Evolutionary conservation across 1,140 invertebrate species (phyloP).

Genomic region (Melitaea cinxia): DNA sequence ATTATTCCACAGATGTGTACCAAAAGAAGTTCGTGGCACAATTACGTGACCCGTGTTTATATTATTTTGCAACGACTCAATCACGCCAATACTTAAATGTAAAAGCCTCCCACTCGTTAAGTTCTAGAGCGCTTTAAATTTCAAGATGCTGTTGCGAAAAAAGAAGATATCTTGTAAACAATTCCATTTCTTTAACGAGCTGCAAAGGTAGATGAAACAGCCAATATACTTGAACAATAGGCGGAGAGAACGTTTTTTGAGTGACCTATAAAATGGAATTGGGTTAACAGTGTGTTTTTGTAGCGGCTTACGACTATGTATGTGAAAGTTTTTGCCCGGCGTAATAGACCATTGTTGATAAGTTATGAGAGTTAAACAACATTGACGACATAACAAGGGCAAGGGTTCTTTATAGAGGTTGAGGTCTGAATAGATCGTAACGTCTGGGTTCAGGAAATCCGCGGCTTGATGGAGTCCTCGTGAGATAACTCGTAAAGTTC

Average conservation of each 20-base stretch:
- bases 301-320: conserved; percentile 39
- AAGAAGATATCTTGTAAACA: conserved; percentile 37
- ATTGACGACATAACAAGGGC: conserved; percentile 38
- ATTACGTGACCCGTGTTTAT: conserved; percentile 28
- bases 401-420: conserved; percentile 42
- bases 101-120: conserved; percentile 13
- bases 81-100: conserved; percentile 10
- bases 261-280: conserved; percentile 54
- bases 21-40: conserved; percentile 17
- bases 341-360: conserved; percentile 61
- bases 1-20: conserved; percentile 12
- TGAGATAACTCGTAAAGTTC: conserved; percentile 44
- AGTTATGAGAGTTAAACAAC: conserved; percentile 55
- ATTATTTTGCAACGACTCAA: conserved; percentile 23
- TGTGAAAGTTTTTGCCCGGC: conserved; percentile 40
- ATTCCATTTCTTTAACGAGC: conserved; percentile 44
- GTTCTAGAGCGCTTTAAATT: conserved; percentile 28
- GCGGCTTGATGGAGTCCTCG: conserved; percentile 45
- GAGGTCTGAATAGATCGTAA: conserved; percentile 46
- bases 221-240: conserved; percentile 45
- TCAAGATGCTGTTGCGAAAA: conserved; percentile 34
- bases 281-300: conserved; percentile 61
- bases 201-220: conserved; percentile 39
- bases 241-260: conserved; percentile 34
- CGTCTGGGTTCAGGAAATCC: conserved; percentile 48